Evolutionary conservation across 2,888 invertebrate genomes (phyloP).

Genomic region (Pyrrhia umbra): DNA sequence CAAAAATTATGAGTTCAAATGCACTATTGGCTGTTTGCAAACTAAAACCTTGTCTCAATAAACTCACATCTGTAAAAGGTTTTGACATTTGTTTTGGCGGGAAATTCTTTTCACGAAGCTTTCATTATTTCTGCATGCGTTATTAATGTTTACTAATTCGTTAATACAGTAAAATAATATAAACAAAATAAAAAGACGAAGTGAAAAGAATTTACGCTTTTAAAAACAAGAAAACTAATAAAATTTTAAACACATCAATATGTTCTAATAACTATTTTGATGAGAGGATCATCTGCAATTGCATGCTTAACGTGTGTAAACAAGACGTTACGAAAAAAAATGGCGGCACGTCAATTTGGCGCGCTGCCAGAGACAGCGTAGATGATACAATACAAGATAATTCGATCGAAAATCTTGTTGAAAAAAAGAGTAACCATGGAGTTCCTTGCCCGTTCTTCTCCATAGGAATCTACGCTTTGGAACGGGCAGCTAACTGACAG

Average conservation of each 20-base stretch:
- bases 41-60: conserved; percentile 23
- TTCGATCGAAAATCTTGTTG: too few species aligned
- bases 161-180: too few species aligned
- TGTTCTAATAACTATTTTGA: conserved; percentile 38
- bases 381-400: conserved; percentile 49
- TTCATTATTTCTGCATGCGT: too few species aligned
- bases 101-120: conserved; percentile 55
- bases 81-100: conserved; percentile 57
- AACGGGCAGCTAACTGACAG: too few species aligned
- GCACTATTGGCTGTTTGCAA: conserved; percentile 29
- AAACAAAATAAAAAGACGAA: neutral
- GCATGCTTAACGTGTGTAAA: conserved; percentile 59
- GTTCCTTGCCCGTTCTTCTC: too few species aligned
- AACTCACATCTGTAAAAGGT: conserved; percentile 39
- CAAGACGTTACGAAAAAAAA: conserved; percentile 53
- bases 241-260: conserved; percentile 33
- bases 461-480: too few species aligned
- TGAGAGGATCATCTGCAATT: conserved; percentile 47
- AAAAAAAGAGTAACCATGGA: too few species aligned
- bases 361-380: conserved; percentile 50
- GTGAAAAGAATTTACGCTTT: neutral
- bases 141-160: too few species aligned
- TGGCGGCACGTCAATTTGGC: conserved; percentile 51
- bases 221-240: conserved; percentile 22
- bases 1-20: too few species aligned